These are phyloP conservation scores for Arenaria interpres DNA, from an alignment of 2,113 vertebrate genomes.

Conservation along the genomic window DNA sequence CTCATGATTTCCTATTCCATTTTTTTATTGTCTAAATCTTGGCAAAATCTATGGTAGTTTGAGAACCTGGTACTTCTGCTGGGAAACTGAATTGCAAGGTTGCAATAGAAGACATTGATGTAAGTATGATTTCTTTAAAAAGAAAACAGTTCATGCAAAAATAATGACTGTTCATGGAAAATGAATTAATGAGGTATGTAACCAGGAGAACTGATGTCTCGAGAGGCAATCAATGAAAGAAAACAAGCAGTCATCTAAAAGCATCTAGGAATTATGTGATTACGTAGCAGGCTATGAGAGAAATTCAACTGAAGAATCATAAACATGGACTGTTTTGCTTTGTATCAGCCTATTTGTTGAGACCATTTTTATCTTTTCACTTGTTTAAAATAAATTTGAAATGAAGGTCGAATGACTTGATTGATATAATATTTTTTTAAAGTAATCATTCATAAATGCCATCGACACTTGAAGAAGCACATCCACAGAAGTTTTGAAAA, in stretches of 20 bases:
- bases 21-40: background rate
- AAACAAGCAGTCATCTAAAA: background rate
- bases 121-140: background rate
- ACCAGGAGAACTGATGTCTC: background rate
- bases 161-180: background rate
- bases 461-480: background rate
- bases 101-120: background rate
- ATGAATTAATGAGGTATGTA: background rate
- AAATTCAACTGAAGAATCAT: background rate
- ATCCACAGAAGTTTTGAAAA: background rate
- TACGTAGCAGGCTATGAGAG: background rate
- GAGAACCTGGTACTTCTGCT: background rate
- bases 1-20: background rate
- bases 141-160: background rate
- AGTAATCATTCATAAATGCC: background rate
- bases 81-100: background rate
- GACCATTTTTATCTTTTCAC: background rate
- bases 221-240: background rate
- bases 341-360: background rate
- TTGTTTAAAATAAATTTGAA: background rate
- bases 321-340: background rate
- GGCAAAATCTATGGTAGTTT: background rate
- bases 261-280: background rate
- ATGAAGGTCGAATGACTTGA: background rate
- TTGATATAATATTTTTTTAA: background rate